Conservation (phyloP, 2,888 invertebrate species). For the Tipula helvola region DNA sequence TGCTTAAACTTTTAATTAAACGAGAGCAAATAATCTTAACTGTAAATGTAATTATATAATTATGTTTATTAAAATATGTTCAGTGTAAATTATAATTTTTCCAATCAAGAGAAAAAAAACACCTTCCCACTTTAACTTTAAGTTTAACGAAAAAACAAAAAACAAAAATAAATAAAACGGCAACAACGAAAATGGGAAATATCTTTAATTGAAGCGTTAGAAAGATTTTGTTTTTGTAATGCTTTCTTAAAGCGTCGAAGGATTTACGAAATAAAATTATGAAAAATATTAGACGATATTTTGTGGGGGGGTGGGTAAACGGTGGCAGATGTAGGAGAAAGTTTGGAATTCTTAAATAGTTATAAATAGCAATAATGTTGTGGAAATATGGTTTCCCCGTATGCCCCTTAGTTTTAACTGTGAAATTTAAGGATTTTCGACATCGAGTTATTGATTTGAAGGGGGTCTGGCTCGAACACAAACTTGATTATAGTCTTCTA, state of each 20-base stretch:
- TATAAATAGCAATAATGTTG: no score
- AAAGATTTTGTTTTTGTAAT: not conserved
- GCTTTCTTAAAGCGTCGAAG: not conserved
- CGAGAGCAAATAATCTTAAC: not conserved
- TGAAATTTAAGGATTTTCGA: no score
- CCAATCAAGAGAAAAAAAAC: not conserved
- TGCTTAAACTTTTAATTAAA: not conserved
- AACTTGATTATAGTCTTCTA: no score
- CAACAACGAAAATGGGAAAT: not conserved
- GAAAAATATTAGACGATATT: not conserved
- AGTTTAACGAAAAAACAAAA: no score
- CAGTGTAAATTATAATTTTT: not conserved
- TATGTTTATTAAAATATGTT: not conserved
- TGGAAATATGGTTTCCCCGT: no score
- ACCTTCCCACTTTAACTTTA: not conserved
- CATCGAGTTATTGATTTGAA: no score
- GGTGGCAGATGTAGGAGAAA: no score
- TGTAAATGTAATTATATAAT: not conserved
- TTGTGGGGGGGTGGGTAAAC: not conserved
- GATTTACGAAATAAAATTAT: not conserved
- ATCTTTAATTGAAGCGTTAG: not conserved
- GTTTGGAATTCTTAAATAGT: no score
- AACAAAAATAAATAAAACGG: no score
- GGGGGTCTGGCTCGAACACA: no score
- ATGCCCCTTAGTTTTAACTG: no score